Evolutionary conservation across 2,888 invertebrate species (phyloP).

Genomic region (Eristalis tenax): DNA sequence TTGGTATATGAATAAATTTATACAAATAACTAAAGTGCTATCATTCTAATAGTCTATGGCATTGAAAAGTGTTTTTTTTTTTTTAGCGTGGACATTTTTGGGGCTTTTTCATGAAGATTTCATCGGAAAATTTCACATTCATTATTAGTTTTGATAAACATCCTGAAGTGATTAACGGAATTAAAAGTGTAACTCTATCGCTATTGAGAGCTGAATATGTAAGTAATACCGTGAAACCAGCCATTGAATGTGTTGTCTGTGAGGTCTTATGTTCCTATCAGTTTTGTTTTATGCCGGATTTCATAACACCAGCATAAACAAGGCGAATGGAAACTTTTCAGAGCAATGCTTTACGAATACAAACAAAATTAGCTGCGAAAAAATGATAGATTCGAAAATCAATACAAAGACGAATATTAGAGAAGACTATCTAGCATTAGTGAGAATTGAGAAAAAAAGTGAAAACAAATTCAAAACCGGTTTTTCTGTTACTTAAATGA

Average conservation of each 20-base stretch:
- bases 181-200: too few relatives aligned
- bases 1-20: slow-evolving; percentile 3
- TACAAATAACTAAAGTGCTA: background rate
- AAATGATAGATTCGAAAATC: background rate
- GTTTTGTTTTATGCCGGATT: background rate
- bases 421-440: background rate
- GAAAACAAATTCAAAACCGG: background rate
- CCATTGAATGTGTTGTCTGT: too few relatives aligned
- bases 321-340: background rate
- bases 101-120: background rate
- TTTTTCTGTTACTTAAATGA: background rate
- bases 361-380: background rate
- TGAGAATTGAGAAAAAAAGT: background rate
- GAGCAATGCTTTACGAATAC: background rate
- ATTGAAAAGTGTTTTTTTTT: background rate
- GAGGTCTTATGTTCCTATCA: background rate
- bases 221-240: too few relatives aligned
- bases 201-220: too few relatives aligned
- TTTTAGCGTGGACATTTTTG: background rate
- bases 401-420: background rate
- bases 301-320: background rate
- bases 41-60: background rate
- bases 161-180: background rate
- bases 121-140: background rate
- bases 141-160: background rate